Conservation (phyloP, 1,140 invertebrate genomes). For the Euglossa dilemma region DNA sequence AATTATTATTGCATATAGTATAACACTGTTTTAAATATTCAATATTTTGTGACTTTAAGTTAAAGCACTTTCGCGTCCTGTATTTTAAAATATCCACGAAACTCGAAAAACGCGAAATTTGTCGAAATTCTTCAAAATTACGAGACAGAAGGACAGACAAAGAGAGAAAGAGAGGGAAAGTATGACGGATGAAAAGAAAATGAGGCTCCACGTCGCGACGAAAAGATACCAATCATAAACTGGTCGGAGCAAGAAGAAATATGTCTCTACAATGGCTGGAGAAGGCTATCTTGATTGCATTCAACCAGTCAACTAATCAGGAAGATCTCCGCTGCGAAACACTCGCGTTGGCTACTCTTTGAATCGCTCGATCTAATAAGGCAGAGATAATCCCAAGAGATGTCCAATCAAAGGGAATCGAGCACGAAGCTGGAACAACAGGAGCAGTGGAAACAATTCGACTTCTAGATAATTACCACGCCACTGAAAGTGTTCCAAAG, state of each 20-base stretch:
- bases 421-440: background rate
- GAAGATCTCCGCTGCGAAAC: conserved; percentile 27
- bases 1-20: too few relatives aligned
- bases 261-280: conserved; percentile 7
- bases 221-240: conserved; percentile 24
- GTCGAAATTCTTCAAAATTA: background rate
- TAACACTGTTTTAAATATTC: too few relatives aligned
- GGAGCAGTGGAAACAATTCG: too few relatives aligned
- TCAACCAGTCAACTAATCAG: conserved; percentile 41
- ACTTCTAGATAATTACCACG: too few relatives aligned
- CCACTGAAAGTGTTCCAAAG: too few relatives aligned
- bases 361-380: conserved; percentile 25
- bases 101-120: too few relatives aligned
- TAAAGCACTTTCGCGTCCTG: too few relatives aligned
- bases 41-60: too few relatives aligned
- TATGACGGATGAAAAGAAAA: background rate
- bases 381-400: background rate
- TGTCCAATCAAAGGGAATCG: background rate
- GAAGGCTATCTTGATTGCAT: conserved; percentile 46
- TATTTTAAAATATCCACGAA: too few relatives aligned
- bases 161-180: background rate
- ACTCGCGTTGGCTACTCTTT: conserved; percentile 30
- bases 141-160: too few relatives aligned
- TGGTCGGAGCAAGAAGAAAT: conserved; percentile 33
- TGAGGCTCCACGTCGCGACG: background rate